Evolutionary conservation across 2,888 invertebrate species (phyloP).

Genomic region (Trissolcus brochymenae): DNA sequence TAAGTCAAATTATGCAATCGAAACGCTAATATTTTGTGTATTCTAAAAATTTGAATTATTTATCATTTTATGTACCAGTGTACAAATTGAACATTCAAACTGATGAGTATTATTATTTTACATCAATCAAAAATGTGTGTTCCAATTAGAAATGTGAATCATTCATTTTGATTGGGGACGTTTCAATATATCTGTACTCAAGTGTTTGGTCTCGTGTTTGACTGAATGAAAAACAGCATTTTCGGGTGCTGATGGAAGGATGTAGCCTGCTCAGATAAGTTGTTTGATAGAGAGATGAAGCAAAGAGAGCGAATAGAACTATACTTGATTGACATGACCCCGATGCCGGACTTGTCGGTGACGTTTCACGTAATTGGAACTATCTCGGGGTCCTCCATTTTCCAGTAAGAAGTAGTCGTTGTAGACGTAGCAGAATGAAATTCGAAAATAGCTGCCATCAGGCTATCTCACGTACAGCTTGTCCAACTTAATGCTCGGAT

Average conservation of each 20-base stretch:
- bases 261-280: slow-evolving; percentile 50
- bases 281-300: slow-evolving; percentile 54
- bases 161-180: neutral
- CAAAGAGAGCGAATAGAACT: slow-evolving; percentile 56
- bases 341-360: slow-evolving; percentile 62
- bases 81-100: too few species aligned
- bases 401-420: slow-evolving; percentile 58
- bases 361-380: slow-evolving; percentile 68
- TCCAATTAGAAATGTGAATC: too few species aligned
- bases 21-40: too few species aligned
- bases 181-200: neutral
- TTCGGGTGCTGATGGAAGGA: slow-evolving; percentile 47
- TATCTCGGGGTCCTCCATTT: slow-evolving; percentile 62
- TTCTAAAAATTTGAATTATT: too few species aligned
- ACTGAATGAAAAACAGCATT: slow-evolving; percentile 29
- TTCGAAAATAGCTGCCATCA: slow-evolving; percentile 59
- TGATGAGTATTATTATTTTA: too few species aligned
- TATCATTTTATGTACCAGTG: too few species aligned
- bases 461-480: slow-evolving; percentile 58
- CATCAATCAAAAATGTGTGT: too few species aligned
- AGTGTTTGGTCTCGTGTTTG: slow-evolving; percentile 2
- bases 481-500: slow-evolving; percentile 55
- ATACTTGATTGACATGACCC: slow-evolving; percentile 67
- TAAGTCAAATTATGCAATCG: neutral
- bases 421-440: slow-evolving; percentile 57